phyloP scores from a whole-genome alignment of 2,797 vertebrate species.

The Potorous gilbertii region DNA sequence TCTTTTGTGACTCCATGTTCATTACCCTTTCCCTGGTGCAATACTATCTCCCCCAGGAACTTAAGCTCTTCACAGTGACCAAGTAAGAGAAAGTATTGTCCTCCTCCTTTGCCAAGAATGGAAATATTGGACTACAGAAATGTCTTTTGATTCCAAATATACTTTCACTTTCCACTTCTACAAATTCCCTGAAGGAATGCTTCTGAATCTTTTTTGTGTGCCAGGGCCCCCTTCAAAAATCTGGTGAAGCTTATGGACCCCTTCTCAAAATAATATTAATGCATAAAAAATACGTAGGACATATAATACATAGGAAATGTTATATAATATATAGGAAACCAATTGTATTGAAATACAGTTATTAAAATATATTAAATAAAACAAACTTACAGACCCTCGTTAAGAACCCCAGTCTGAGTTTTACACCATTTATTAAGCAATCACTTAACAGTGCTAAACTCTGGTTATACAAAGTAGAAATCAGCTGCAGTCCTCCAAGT shows the following conservation, averaged over 20 bases:
- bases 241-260: background rate
- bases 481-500: too few species aligned
- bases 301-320: too few species aligned
- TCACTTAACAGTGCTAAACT: background rate
- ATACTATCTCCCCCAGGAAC: background rate
- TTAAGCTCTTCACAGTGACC: background rate
- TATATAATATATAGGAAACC: background rate
- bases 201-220: background rate
- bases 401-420: background rate
- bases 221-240: background rate
- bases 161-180: background rate
- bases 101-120: background rate
- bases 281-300: background rate
- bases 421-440: background rate
- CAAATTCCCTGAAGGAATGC: background rate
- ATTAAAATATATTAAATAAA: background rate
- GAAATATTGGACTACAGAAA: background rate
- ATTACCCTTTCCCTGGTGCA: background rate
- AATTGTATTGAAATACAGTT: too few species aligned
- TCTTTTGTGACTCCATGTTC: background rate
- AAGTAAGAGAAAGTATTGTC: background rate
- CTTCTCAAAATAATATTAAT: background rate
- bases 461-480: background rate
- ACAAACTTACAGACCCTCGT: background rate
- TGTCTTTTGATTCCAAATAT: background rate